Evolutionary conservation across 2,888 invertebrate genomes (phyloP).

Genomic region (Drosophila merina): DNA sequence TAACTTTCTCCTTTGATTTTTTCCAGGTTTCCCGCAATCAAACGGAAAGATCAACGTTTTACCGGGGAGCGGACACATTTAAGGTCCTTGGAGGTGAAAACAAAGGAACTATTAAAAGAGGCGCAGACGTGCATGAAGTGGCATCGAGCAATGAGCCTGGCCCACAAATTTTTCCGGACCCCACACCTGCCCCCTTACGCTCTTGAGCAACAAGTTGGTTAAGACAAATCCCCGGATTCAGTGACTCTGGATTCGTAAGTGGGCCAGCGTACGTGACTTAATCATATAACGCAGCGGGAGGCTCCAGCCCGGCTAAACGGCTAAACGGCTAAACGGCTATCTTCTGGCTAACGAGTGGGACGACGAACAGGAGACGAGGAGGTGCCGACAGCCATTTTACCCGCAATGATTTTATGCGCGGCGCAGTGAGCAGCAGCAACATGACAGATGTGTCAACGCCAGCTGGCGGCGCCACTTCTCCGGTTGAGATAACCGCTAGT

Average conservation of each 20-base stretch:
- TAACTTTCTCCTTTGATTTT: constrained; percentile 29
- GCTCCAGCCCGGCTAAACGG: constrained; percentile 23
- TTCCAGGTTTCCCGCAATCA: constrained; percentile 56
- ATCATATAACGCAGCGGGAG: constrained; percentile 51
- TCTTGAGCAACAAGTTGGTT: constrained; percentile 57
- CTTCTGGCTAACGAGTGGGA: background rate
- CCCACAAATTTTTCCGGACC: constrained; percentile 59
- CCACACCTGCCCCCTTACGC: constrained; percentile 42
- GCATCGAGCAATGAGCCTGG: constrained; percentile 40
- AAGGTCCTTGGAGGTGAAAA: constrained; percentile 7
- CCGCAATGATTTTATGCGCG: constrained; percentile 51
- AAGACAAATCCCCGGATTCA: constrained; percentile 11
- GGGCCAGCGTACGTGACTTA: constrained; percentile 70
- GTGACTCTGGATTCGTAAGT: constrained; percentile 42
- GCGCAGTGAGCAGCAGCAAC: constrained; percentile 50
- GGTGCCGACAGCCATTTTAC: constrained; percentile 13
- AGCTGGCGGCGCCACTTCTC: constrained; percentile 55
- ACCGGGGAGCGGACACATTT: constrained; percentile 51
- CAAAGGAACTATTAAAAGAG: constrained; percentile 27
- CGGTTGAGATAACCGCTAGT: constrained; percentile 36
- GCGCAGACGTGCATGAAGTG: constrained; percentile 59
- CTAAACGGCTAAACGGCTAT: constrained; percentile 19
- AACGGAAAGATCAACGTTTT: constrained; percentile 67
- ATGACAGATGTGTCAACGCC: constrained; percentile 77
- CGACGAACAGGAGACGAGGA: constrained; percentile 9